Evolutionary conservation across 2,113 vertebrate species (phyloP).

Genomic region (Rhadina sibilatrix): DNA sequence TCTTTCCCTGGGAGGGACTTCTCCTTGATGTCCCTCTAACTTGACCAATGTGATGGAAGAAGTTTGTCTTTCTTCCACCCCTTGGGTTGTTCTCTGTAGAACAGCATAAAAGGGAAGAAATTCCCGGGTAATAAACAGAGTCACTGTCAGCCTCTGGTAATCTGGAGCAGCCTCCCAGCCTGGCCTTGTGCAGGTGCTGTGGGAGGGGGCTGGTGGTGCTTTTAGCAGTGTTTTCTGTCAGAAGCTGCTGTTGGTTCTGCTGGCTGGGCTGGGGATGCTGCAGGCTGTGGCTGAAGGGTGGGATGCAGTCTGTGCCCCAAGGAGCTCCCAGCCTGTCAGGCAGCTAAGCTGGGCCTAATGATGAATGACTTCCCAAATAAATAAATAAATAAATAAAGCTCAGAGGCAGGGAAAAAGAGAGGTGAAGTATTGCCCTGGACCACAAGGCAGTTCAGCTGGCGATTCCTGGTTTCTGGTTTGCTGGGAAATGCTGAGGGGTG

Average conservation of each 20-base stretch:
- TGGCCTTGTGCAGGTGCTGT: background rate
- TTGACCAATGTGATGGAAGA: too few species aligned
- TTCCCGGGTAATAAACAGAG: too few species aligned
- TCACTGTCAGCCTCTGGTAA: too few species aligned
- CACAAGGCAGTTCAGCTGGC: background rate
- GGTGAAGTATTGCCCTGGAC: background rate
- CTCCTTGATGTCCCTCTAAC: too few species aligned
- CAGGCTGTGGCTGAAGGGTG: background rate
- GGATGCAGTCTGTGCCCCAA: background rate
- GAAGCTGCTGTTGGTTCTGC: background rate
- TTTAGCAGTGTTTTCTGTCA: rapidly evolving
- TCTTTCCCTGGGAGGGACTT: too few species aligned
- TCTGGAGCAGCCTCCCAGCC: too few species aligned
- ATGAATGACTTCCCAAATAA: conserved; percentile 54
- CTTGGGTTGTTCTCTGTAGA: too few species aligned
- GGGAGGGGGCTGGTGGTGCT: background rate
- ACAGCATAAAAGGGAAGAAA: too few species aligned
- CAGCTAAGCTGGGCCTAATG: conserved; percentile 33
- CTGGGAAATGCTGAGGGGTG: background rate
- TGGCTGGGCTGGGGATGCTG: background rate
- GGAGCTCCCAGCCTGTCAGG: conserved; percentile 35
- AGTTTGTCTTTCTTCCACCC: too few species aligned
- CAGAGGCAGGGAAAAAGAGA: background rate
- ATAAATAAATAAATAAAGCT: conserved; percentile 54
- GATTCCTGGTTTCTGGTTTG: background rate